These are phyloP conservation scores for Mimachlamys varia DNA, from an alignment of 2,888 invertebrate genomes.

Conservation along the genomic window DNA sequence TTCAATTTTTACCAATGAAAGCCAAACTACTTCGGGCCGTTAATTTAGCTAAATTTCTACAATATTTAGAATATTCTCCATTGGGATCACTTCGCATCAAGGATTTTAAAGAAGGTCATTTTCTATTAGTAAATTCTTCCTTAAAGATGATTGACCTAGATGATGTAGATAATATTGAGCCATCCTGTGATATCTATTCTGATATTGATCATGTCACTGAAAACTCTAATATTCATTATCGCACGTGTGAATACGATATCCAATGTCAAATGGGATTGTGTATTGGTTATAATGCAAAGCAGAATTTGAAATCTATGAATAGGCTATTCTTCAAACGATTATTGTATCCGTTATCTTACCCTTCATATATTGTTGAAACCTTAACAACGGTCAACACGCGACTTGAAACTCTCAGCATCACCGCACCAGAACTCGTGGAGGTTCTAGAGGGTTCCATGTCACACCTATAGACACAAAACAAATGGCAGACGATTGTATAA, in stretches of 20 bases:
- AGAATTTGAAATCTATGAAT: slow-evolving; percentile 73
- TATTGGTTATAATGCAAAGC: slow-evolving; percentile 75
- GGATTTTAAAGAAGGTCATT: slow-evolving; percentile 78
- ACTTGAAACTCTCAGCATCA: neutral
- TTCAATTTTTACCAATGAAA: slow-evolving; percentile 70
- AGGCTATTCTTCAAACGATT: slow-evolving; percentile 69
- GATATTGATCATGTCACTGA: slow-evolving; percentile 49
- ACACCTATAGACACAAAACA: slow-evolving; percentile 30
- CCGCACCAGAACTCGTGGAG: neutral
- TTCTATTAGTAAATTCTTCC: slow-evolving; percentile 70
- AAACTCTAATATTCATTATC: slow-evolving; percentile 48
- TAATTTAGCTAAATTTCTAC: slow-evolving; percentile 72
- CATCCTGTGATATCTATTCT: slow-evolving; percentile 64
- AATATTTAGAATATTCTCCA: slow-evolving; percentile 76
- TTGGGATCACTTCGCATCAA: slow-evolving; percentile 77
- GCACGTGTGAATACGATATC: slow-evolving; percentile 61
- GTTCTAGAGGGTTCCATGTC: neutral
- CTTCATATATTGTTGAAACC: slow-evolving; percentile 55
- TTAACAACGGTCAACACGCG: neutral
- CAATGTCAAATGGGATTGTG: slow-evolving; percentile 70
- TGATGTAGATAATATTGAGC: slow-evolving; percentile 76
- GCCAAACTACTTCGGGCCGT: slow-evolving; percentile 67
- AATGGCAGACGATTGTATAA: neutral
- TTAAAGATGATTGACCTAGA: slow-evolving; percentile 78
- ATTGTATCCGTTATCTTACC: slow-evolving; percentile 70